phyloP scores from a whole-genome alignment of 2,797 vertebrate species.

The Lycodopsis pacificus region DNA sequence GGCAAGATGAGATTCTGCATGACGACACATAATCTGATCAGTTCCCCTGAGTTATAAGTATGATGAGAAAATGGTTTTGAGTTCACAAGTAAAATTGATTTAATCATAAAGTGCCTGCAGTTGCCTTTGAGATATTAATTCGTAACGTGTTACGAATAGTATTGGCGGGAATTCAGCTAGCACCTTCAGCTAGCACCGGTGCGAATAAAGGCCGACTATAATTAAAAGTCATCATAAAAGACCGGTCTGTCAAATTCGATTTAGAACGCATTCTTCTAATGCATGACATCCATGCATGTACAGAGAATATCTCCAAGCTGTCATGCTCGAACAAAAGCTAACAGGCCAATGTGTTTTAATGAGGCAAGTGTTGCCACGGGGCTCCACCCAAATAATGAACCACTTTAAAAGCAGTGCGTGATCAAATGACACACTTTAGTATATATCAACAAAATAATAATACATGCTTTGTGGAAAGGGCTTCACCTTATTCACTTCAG shows the following conservation, averaged over 20 bases:
- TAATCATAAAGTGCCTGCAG: constrained; percentile 55
- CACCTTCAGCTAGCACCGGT: constrained; percentile 16
- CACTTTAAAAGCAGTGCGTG: constrained; percentile 59
- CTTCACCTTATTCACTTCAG: constrained; percentile 29
- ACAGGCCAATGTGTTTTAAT: constrained; percentile 57
- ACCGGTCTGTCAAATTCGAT: constrained; percentile 18
- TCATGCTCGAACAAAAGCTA: constrained; percentile 42
- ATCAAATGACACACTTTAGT: constrained; percentile 47
- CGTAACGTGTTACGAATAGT: constrained; percentile 19
- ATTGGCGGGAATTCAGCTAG: constrained; percentile 10
- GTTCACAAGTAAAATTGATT: constrained; percentile 53
- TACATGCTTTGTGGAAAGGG: constrained; percentile 26
- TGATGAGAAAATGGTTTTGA: constrained; percentile 49
- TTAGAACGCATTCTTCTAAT: constrained; percentile 28
- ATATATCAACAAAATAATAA: constrained; percentile 49
- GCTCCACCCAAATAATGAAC: constrained; percentile 55
- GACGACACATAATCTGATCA: constrained; percentile 41
- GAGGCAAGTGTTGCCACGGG: constrained; percentile 43
- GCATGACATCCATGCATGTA: constrained; percentile 9
- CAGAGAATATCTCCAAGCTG: constrained; percentile 38
- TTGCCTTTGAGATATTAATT: constrained; percentile 44
- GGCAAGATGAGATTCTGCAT: constrained; percentile 42
- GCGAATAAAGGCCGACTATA: constrained; percentile 29
- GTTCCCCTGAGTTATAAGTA: constrained; percentile 52
- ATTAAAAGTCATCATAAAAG: constrained; percentile 50